Percentiles rank a stretch among this genome's conserved stretches.
Conservation (phyloP, 2,113 vertebrate genomes). For the Zapornia atra region DNA sequence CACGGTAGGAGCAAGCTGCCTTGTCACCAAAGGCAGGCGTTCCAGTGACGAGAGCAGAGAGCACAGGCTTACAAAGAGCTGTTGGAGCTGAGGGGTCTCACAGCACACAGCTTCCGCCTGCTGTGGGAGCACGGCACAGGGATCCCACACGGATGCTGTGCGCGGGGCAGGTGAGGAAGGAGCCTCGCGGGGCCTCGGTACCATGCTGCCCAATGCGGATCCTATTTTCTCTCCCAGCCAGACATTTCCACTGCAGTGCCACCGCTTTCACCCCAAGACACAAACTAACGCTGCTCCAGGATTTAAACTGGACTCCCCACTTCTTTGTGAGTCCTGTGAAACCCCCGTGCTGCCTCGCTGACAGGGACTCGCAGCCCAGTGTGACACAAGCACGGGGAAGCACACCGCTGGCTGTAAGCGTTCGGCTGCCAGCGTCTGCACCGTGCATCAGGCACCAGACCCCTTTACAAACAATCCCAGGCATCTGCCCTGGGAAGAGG, state of each 20-base stretch:
- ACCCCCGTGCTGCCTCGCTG: background rate
- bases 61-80: background rate
- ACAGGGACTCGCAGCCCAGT: background rate
- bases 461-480: background rate
- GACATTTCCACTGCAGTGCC: background rate
- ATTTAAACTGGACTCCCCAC: background rate
- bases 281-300: background rate
- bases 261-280: background rate
- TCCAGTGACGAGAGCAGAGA: background rate
- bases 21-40: background rate
- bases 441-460: background rate
- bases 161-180: too few species aligned
- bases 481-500: background rate
- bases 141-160: too few species aligned
- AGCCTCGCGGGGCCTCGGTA: background rate
- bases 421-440: background rate
- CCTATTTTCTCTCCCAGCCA: background rate
- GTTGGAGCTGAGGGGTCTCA: background rate
- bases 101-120: background rate
- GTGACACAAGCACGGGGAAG: slow-evolving; percentile 14
- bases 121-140: too few species aligned
- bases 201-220: rapidly evolving
- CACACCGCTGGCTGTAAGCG: background rate
- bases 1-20: background rate
- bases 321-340: background rate